These are phyloP conservation scores for Decapterus maruadsi DNA, from an alignment of 2,797 vertebrate genomes.

Conservation along the genomic window DNA sequence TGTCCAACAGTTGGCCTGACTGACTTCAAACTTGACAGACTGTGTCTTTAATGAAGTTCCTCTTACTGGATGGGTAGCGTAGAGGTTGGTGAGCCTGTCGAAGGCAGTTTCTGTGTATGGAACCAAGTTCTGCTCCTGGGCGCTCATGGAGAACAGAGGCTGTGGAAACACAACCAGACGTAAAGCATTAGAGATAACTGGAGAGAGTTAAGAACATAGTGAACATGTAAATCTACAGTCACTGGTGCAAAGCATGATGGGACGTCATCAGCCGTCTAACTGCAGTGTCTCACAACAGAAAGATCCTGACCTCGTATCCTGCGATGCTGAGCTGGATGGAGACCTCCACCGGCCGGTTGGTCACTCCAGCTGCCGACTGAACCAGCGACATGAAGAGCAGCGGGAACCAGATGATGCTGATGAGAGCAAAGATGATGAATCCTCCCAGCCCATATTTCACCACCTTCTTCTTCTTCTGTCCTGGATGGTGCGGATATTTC, in stretches of 20 bases:
- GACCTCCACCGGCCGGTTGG: conserved; percentile 82
- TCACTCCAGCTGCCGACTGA: conserved; percentile 85
- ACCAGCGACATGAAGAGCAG: conserved; percentile 88
- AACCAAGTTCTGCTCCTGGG: conserved; percentile 87
- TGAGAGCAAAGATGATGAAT: conserved; percentile 83
- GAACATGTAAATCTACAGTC: background rate
- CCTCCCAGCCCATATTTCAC: conserved; percentile 86
- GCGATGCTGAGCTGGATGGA: conserved; percentile 85
- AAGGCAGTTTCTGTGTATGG: conserved; percentile 77
- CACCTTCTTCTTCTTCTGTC: conserved; percentile 87
- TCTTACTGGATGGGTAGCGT: conserved; percentile 85
- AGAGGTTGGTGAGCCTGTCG: conserved; percentile 80
- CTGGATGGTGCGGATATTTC: conserved; percentile 87
- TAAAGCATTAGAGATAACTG: background rate
- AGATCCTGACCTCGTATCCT: conserved; percentile 80
- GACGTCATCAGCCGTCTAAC: background rate
- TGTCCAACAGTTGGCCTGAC: too few relatives aligned
- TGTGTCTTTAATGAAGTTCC: background rate
- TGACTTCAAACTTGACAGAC: too few relatives aligned
- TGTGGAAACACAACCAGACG: conserved; percentile 54
- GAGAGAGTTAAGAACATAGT: too few relatives aligned
- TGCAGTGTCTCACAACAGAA: conserved; percentile 2
- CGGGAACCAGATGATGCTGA: conserved; percentile 86
- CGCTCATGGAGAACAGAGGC: conserved; percentile 86
- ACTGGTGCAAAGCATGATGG: background rate